Conservation (phyloP, 1,140 invertebrate genomes). For the Palaemon carinicauda region DNA sequence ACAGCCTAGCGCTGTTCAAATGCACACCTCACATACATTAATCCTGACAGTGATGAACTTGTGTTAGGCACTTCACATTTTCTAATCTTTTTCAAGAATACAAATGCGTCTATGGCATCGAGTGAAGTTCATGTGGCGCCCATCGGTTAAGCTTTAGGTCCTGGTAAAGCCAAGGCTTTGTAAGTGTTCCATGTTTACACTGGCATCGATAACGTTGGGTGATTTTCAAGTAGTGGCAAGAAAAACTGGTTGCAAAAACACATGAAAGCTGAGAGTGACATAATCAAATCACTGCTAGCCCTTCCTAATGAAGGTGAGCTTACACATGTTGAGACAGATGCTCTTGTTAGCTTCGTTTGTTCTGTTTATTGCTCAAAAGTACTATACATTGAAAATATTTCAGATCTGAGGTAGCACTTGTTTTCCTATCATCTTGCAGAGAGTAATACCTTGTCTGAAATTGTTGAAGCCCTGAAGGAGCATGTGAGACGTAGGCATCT, state of each 20-base stretch:
- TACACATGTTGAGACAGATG: background rate
- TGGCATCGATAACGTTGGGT: background rate
- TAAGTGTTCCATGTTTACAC: background rate
- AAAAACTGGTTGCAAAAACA: background rate
- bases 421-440: background rate
- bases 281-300: background rate
- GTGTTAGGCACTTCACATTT: no score
- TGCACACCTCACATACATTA: background rate
- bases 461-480: background rate
- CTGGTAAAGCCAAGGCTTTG: background rate
- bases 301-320: background rate
- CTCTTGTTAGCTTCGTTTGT: background rate
- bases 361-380: background rate
- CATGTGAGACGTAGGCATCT: background rate
- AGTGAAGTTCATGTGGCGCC: background rate
- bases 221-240: background rate
- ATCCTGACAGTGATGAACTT: conserved; percentile 1
- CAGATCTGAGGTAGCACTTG: background rate
- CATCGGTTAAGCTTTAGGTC: background rate
- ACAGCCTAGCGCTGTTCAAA: background rate
- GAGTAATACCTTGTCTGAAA: background rate
- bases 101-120: background rate
- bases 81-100: background rate
- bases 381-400: background rate
- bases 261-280: background rate